A percentile compares a stretch with the other conserved stretches of the same genome.
These are phyloP conservation scores for Schizopygopsis malacanthus DNA, from an alignment of 2,797 vertebrate species.

Conservation along the genomic window DNA sequence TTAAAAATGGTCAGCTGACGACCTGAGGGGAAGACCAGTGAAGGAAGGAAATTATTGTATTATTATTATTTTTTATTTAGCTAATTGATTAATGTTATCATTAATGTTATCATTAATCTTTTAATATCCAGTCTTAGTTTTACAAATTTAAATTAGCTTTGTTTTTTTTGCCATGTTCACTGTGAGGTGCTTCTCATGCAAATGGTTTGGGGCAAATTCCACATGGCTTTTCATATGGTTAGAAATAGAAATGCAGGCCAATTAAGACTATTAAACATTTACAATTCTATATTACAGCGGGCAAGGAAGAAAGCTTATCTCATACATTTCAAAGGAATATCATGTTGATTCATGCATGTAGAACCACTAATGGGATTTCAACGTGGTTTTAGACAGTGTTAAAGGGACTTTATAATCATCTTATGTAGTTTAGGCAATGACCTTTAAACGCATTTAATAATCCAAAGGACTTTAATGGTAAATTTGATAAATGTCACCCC, in stretches of 20 bases:
- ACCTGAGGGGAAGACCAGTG: slow-evolving; percentile 74
- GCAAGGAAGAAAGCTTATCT: slow-evolving; percentile 69
- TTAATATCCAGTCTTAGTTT: neutral
- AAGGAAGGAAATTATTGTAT: neutral
- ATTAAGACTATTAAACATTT: slow-evolving; percentile 61
- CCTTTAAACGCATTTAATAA: slow-evolving; percentile 79
- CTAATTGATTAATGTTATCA: neutral
- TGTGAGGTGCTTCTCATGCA: slow-evolving; percentile 28
- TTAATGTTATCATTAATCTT: neutral
- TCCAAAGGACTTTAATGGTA: slow-evolving; percentile 56
- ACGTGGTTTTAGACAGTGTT: slow-evolving; percentile 76
- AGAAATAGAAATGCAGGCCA: slow-evolving; percentile 54
- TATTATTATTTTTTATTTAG: neutral
- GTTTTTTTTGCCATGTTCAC: neutral
- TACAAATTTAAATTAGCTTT: neutral
- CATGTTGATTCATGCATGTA: slow-evolving; percentile 78
- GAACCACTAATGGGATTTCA: slow-evolving; percentile 70
- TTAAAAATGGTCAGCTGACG: slow-evolving; percentile 99
- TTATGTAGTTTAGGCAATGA: slow-evolving; percentile 76
- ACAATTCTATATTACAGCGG: slow-evolving; percentile 63
- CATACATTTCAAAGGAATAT: slow-evolving; percentile 73
- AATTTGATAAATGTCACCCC: slow-evolving; percentile 40
- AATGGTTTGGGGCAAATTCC: slow-evolving; percentile 20
- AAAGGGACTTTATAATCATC: slow-evolving; percentile 85
- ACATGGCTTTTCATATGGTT: slow-evolving; percentile 11